Base-by-base conservation (phyloP, 2,113 vertebrate species). In the Patagioenas fasciata region DNA sequence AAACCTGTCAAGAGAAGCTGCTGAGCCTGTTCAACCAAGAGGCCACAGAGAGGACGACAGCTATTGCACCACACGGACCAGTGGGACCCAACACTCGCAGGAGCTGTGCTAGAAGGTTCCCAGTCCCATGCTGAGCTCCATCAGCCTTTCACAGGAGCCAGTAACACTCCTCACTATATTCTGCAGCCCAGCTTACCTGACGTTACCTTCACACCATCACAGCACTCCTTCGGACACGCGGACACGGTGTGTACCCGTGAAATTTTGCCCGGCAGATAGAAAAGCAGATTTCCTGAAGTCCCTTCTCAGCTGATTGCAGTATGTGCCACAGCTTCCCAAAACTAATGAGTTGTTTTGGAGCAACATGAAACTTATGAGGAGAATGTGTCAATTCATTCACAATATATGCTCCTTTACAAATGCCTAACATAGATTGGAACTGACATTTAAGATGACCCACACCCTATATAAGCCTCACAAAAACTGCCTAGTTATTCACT, bases 401-500 rank as follows among this genome's bases (percentile, higher is more conserved):
- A 5, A 71, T 80, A 80, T 51, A 87, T 6, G 3, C 92, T 79
- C 25, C 44, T 64, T 74, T 38, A 51, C 54, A 92, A 75, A 50
- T 19, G 69, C 0, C 34, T 19, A 73, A 77, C 74, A 62, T 69
- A 93, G 81, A 95, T 90, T 88, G 54, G n/a, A 82, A 73, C 87
- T 92, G 85, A 95, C 73, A 90, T 69, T 81, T 61, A 92, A 94
- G 91, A 92, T 94, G 65, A 88, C 74, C 86, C 80, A 85, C 86
- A 89, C 94, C 91, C 69, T 69, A 79, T 40, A 69, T 4, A 81
- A 95, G 72, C 87, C 80, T 87, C 77, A 75, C 25, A 79, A 89
- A 95, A 95, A 96, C 77, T 73, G 75, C 89, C 81, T 86, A 90
- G 64, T 85, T 96, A 92, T 81, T 94, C n/a, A 70, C 78, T 88